Evolutionary conservation across 2,113 vertebrate species (phyloP).

Genomic region (Eonycteris spelaea): DNA sequence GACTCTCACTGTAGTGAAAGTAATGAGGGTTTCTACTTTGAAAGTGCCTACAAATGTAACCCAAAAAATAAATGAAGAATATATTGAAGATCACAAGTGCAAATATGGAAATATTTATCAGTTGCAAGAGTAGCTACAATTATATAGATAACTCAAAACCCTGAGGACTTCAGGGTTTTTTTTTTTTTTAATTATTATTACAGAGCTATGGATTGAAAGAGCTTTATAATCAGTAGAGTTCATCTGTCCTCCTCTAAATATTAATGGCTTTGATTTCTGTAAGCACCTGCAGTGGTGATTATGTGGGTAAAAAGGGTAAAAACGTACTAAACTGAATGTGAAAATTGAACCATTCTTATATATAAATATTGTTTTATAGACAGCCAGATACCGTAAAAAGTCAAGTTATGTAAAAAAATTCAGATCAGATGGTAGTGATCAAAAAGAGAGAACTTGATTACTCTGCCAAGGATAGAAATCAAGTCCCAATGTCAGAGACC

Average conservation of each 20-base stretch:
- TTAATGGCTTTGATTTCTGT: background rate
- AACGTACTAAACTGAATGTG: background rate
- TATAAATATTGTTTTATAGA: background rate
- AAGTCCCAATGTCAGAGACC: background rate
- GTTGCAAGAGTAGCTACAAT: background rate
- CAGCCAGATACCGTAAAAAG: background rate
- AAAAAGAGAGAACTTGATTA: background rate
- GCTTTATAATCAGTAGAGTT: background rate
- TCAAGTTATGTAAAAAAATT: background rate
- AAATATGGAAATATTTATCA: background rate
- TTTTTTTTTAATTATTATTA: background rate
- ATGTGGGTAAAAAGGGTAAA: background rate
- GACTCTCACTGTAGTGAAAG: background rate
- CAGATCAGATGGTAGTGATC: background rate
- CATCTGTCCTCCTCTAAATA: background rate
- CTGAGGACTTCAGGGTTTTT: background rate
- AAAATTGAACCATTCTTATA: background rate
- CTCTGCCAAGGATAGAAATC: background rate
- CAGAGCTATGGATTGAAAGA: background rate
- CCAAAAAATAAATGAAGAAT: background rate
- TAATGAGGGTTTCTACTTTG: background rate
- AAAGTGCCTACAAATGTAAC: background rate
- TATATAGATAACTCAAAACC: background rate
- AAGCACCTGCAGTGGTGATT: background rate
- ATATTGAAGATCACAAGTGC: background rate